phyloP scores from a whole-genome alignment of 1,140 invertebrate species.

The honey bee (Apis mellifera) region DNA sequence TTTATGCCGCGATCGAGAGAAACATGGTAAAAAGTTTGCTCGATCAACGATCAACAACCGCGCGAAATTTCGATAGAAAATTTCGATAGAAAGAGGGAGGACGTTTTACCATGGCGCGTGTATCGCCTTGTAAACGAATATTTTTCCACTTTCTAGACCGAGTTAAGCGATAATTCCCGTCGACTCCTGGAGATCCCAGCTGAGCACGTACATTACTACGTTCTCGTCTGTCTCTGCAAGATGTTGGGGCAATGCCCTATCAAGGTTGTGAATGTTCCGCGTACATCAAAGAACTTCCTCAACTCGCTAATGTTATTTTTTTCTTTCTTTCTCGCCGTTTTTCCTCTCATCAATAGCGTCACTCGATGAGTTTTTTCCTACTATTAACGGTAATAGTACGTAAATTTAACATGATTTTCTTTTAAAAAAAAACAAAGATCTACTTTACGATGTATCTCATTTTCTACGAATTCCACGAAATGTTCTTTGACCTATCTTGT shows the following conservation, averaged over 20 bases:
- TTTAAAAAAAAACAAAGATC: too few species aligned
- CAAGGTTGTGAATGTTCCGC: constrained; percentile 55
- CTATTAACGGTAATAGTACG: too few species aligned
- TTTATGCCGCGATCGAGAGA: not conserved
- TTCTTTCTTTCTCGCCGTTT: too few species aligned
- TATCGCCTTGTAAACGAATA: constrained; percentile 21
- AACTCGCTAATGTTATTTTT: constrained; percentile 10
- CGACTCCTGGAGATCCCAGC: constrained; percentile 14
- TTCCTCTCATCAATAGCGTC: too few species aligned
- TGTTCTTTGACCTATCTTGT: too few species aligned
- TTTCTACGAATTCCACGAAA: too few species aligned
- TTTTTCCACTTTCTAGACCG: constrained; percentile 43
- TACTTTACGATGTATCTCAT: too few species aligned
- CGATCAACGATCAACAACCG: not conserved
- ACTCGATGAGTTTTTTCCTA: too few species aligned
- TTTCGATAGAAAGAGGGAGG: not conserved
- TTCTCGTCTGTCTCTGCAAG: constrained; percentile 41
- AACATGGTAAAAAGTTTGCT: not conserved
- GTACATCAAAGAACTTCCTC: constrained; percentile 42
- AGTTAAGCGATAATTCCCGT: constrained; percentile 3
- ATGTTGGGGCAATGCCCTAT: constrained; percentile 53
- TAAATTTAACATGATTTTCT: too few species aligned
- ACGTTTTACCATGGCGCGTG: not conserved
- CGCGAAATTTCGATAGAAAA: not conserved
- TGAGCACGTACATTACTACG: not conserved